Evolutionary conservation across 1,140 invertebrate genomes (phyloP).

Genomic region (Drosophila truncata): DNA sequence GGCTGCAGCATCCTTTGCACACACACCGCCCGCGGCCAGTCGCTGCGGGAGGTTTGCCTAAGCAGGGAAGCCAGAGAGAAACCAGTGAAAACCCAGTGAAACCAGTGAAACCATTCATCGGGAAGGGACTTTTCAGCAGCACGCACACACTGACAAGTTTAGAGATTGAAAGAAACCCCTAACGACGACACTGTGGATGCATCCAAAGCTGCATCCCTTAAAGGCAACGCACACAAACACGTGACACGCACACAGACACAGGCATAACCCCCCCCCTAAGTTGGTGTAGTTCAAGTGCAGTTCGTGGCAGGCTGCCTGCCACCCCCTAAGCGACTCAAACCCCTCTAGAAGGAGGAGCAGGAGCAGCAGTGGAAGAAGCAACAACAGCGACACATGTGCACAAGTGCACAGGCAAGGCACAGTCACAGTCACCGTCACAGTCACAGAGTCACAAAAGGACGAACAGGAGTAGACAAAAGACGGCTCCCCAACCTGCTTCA

Average conservation of each 20-base stretch:
- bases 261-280: constrained; percentile 5
- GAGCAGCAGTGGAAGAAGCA: background rate
- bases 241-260: background rate
- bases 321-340: background rate
- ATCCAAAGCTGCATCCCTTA: constrained; percentile 72
- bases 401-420: constrained; percentile 62
- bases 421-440: constrained; percentile 19
- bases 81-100: background rate
- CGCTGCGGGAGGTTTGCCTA: constrained; percentile 59
- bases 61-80: constrained; percentile 22
- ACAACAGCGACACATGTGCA: constrained; percentile 67
- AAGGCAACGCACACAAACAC: constrained; percentile 30
- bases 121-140: too few species aligned
- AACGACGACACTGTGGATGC: constrained; percentile 52
- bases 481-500: constrained; percentile 33
- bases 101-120: background rate
- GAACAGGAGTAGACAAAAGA: constrained; percentile 57
- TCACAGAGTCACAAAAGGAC: constrained; percentile 47
- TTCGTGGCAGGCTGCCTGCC: background rate
- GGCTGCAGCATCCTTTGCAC: constrained; percentile 18
- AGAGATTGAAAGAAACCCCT: constrained; percentile 57
- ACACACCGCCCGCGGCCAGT: constrained; percentile 5
- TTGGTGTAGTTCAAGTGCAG: constrained; percentile 78
- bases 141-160: constrained; percentile 12
- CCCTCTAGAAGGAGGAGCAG: background rate